These are phyloP conservation scores for Heteractis magnifica DNA, from an alignment of 92 coral and sea anemone genomes.

Conservation along the genomic window DNA sequence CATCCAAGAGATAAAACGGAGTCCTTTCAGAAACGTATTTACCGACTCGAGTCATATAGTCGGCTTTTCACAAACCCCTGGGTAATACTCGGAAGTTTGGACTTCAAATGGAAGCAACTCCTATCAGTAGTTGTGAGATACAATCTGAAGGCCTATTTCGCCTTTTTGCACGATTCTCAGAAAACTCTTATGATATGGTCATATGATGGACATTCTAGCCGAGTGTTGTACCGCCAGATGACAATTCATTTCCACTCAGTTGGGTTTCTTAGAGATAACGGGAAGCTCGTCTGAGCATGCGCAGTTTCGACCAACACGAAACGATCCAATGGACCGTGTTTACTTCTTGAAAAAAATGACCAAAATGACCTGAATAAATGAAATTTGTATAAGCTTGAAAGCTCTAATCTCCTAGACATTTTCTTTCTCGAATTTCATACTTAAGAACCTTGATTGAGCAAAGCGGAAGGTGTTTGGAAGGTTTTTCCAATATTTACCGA, in stretches of 20 bases:
- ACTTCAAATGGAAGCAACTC: constrained; percentile 18
- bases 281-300: constrained; percentile 34
- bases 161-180: constrained; percentile 45
- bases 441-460: constrained; percentile 12
- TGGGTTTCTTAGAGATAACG: constrained; percentile 34
- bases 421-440: constrained; percentile 30
- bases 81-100: constrained; percentile 39
- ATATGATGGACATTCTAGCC: constrained; percentile 32
- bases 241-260: constrained; percentile 38
- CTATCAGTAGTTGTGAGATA: constrained; percentile 34
- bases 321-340: constrained; percentile 9
- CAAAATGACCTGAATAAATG: constrained; percentile 12
- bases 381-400: constrained; percentile 15
- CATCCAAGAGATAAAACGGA: constrained; percentile 2
- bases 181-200: constrained; percentile 33
- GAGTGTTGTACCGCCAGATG: constrained; percentile 31
- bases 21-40: constrained; percentile 19
- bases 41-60: constrained; percentile 29
- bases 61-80: constrained; percentile 31
- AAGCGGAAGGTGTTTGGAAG: constrained; percentile 19
- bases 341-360: constrained; percentile 14
- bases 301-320: constrained; percentile 25
- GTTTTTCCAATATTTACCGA: constrained; percentile 23
- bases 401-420: neutral
- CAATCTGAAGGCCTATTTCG: constrained; percentile 45